Conservation (phyloP, 2,888 invertebrate genomes). For the Mesorhabditis belari region DNA sequence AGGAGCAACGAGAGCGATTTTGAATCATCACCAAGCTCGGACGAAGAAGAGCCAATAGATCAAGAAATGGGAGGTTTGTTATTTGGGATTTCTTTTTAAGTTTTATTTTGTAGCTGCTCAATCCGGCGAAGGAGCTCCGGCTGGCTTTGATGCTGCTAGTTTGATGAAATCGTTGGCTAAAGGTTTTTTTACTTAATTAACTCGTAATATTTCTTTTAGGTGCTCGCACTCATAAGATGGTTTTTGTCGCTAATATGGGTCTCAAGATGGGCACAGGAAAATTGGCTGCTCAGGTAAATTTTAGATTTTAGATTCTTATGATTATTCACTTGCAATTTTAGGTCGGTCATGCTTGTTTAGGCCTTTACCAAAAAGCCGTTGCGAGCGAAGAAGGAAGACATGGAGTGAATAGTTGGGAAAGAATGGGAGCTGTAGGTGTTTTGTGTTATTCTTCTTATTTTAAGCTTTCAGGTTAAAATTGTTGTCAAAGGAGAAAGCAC, state of each 20-base stretch:
- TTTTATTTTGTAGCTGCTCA: not conserved
- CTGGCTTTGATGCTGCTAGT: not conserved
- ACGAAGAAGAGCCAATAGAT: conserved; percentile 20
- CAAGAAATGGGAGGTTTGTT: conserved; percentile 22
- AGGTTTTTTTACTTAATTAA: not conserved
- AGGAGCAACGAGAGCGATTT: conserved; percentile 34
- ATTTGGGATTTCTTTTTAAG: not conserved
- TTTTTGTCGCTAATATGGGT: conserved; percentile 63
- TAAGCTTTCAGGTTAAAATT: conserved; percentile 37
- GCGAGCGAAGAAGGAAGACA: conserved; percentile 18
- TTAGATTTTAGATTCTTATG: no score
- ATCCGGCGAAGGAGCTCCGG: not conserved
- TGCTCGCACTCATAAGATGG: conserved; percentile 62
- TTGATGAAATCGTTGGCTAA: not conserved
- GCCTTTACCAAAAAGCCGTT: conserved; percentile 57
- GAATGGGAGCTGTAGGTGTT: conserved; percentile 11
- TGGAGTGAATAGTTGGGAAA: conserved; percentile 20
- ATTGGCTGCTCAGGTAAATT: conserved; percentile 61
- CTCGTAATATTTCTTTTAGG: no score
- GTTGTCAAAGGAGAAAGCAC: conserved; percentile 55
- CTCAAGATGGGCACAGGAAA: conserved; percentile 65
- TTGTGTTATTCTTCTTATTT: not conserved
- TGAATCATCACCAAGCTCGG: conserved; percentile 19
- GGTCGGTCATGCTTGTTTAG: conserved; percentile 63
- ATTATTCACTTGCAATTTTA: no score